Evolutionary conservation across 2,888 invertebrate genomes (phyloP), one percentile per base, ranked within the genome.

Genomic region (Petrolisthes cinctipes): DNA sequence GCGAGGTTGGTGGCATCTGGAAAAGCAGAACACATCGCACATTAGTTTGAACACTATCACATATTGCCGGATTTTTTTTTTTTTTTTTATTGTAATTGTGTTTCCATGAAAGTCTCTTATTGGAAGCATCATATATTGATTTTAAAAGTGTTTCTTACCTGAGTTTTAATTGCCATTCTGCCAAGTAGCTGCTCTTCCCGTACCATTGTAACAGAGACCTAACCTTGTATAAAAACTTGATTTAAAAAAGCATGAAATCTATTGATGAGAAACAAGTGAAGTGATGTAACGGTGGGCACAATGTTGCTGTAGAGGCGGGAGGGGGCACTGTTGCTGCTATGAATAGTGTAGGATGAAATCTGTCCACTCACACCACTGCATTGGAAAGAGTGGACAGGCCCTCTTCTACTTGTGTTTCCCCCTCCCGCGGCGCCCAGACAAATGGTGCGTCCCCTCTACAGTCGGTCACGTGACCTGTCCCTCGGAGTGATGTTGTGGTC

Each of bases 131-230:
- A 37, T 37, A 37, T 37, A 37, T 37, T 37, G 37, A 37, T 37
- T 37, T 37, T 1, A 37, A 37, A 37, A 37, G 37, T 37, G 9
- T 9, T 61, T 17, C 17, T 17, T 71, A 71, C 71, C 71, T 71
- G 71, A 71, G 6, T 20, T n/a, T 71, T 71, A n/a, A 71, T 20
- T 71, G 71, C 71, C 71, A 71, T 14, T 71, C 71, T n/a, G 71
- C 71, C n/a, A 1, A 4, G 14, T n/a, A 1, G 71, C 14, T 71
- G 71, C 4, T 37, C 37, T 37, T 37, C 37, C 37, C 37, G 37
- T 37, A 37, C 37, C 37, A 37, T 37, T 37, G 37, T 37, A 37
- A 37, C 37, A 37, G 37, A 37, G 37, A 37, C 37, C 37, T 37
- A 37, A 37, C 37, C 37, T 37, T 37, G 37, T 37, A 37, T 37